phyloP scores from a whole-genome alignment of 1,140 invertebrate species.

The Bombus affinis region DNA sequence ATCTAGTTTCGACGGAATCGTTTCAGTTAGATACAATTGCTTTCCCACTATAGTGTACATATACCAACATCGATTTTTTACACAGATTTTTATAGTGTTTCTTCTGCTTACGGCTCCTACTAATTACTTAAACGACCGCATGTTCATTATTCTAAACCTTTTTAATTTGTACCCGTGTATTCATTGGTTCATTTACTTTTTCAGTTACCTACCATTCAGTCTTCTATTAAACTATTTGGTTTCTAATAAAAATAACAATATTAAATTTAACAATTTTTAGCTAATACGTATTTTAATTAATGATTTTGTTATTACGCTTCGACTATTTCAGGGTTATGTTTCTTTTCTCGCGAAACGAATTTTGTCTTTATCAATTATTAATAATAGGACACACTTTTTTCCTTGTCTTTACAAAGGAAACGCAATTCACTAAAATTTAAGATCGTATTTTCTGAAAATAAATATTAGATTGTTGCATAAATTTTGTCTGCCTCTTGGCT shows the following conservation, averaged over 20 bases:
- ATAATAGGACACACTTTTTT: too few species aligned
- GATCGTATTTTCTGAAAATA: too few species aligned
- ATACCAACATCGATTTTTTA: background rate
- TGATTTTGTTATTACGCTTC: too few species aligned
- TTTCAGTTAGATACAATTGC: background rate
- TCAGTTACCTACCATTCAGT: background rate
- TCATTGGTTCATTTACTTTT: background rate
- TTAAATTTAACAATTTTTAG: background rate
- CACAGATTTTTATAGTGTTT: background rate
- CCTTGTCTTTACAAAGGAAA: too few species aligned
- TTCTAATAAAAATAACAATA: background rate
- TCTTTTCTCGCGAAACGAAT: too few species aligned
- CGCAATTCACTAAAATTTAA: too few species aligned
- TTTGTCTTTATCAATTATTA: too few species aligned
- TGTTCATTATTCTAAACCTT: background rate
- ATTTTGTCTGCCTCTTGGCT: too few species aligned
- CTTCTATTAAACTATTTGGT: background rate
- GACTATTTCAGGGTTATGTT: too few species aligned
- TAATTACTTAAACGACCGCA: slow-evolving; percentile 1
- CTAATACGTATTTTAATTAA: too few species aligned
- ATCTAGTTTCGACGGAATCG: background rate
- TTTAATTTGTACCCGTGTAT: background rate
- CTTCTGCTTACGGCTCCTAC: background rate
- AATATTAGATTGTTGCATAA: too few species aligned
- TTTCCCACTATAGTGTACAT: background rate